Evolutionary conservation across 2,888 invertebrate species (phyloP).

Genomic region (Erynnis tages): DNA sequence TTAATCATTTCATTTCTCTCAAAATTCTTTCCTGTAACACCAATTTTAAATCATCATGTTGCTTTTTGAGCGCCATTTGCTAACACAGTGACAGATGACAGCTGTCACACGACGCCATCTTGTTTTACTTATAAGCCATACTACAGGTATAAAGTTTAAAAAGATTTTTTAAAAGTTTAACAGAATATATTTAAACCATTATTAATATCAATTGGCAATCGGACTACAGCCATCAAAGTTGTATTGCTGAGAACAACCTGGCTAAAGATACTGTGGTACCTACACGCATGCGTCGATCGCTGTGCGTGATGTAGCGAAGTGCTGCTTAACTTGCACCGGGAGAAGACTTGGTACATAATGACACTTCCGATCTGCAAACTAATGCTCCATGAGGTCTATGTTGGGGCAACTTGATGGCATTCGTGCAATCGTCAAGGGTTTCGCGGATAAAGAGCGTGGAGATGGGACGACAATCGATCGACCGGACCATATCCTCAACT

Average conservation of each 20-base stretch:
- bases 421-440: constrained; percentile 33
- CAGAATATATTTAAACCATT: too few species aligned
- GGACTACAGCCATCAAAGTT: constrained; percentile 8
- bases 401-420: constrained; percentile 20
- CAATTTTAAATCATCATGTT: too few species aligned
- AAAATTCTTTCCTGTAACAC: too few species aligned
- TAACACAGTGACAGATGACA: too few species aligned
- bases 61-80: too few species aligned
- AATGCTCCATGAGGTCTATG: constrained; percentile 30
- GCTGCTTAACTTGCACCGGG: constrained; percentile 59
- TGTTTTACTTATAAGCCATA: background rate
- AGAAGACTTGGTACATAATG: constrained; percentile 51
- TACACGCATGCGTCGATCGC: constrained; percentile 75
- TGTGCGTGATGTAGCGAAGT: constrained; percentile 73
- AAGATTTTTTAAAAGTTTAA: too few species aligned
- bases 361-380: constrained; percentile 33
- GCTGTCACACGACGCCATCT: background rate
- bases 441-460: background rate
- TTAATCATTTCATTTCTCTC: too few species aligned
- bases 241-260: constrained; percentile 35
- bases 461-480: constrained; percentile 32
- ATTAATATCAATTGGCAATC: too few species aligned
- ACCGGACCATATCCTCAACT: background rate
- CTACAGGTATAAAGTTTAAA: too few species aligned
- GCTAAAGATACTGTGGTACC: constrained; percentile 54